These are phyloP conservation scores for Hirtodrosophila alboralis DNA, from an alignment of 2,888 invertebrate species.

Conservation along the genomic window DNA sequence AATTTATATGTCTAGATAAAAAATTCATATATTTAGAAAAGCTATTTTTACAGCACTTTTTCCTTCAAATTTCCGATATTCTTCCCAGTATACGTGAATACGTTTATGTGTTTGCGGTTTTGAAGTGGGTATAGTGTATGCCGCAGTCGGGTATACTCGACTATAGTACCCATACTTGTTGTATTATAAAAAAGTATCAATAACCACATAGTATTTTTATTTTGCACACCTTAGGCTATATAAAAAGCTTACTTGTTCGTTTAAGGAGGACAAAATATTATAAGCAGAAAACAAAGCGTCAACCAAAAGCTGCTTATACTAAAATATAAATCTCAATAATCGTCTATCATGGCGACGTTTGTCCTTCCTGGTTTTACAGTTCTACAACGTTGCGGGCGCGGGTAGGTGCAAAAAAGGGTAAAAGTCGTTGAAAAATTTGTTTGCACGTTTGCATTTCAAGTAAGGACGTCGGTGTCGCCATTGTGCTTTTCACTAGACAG, in stretches of 20 bases:
- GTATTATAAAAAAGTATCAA: too few relatives aligned
- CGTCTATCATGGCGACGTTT: constrained; percentile 79
- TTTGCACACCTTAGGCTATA: background rate
- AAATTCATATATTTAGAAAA: too few relatives aligned
- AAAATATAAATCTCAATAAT: constrained; percentile 83
- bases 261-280: constrained; percentile 15
- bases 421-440: constrained; percentile 66
- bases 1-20: too few relatives aligned
- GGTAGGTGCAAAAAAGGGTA: constrained; percentile 36
- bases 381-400: background rate
- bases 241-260: constrained; percentile 14
- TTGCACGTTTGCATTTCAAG: constrained; percentile 50
- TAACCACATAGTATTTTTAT: too few relatives aligned
- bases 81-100: too few relatives aligned
- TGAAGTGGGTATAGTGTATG: too few relatives aligned
- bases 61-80: too few relatives aligned
- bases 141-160: too few relatives aligned
- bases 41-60: too few relatives aligned
- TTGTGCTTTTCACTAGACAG: constrained; percentile 1
- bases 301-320: constrained; percentile 68
- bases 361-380: constrained; percentile 17
- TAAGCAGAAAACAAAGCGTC: constrained; percentile 60
- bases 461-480: background rate
- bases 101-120: too few relatives aligned
- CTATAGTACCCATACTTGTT: too few relatives aligned